phyloP scores from a whole-genome alignment of 2,888 invertebrate genomes.

The Platerodrilus igneus region DNA sequence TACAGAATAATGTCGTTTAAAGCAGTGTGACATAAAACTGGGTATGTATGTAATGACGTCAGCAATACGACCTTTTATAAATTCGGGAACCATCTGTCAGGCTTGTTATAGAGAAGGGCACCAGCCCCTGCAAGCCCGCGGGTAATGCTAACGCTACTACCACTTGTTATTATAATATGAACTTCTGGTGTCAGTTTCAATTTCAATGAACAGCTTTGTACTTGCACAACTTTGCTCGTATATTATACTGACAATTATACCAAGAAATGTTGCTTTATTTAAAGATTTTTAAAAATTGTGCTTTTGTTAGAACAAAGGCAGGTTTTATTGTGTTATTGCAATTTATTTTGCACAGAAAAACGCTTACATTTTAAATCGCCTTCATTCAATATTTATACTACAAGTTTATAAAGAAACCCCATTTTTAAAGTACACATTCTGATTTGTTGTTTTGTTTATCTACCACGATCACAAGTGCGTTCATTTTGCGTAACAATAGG shows the following conservation, averaged over 20 bases:
- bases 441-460: slow-evolving; percentile 33
- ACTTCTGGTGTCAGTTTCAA: slow-evolving; percentile 43
- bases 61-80: slow-evolving; percentile 44
- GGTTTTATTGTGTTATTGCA: background rate
- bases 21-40: slow-evolving; percentile 35
- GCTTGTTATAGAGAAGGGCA: slow-evolving; percentile 37
- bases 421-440: slow-evolving; percentile 19
- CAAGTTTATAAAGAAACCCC: background rate
- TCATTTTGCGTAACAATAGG: slow-evolving; percentile 28
- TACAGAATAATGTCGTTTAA: slow-evolving; percentile 29
- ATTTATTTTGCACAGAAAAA: background rate
- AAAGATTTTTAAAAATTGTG: too few species aligned
- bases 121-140: slow-evolving; percentile 35
- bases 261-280: too few species aligned
- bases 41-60: slow-evolving; percentile 40
- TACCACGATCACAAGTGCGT: slow-evolving; percentile 32
- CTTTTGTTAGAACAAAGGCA: too few species aligned
- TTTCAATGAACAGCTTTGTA: slow-evolving; percentile 34
- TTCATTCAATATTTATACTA: background rate
- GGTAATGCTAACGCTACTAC: slow-evolving; percentile 39
- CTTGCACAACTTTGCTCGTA: slow-evolving; percentile 23
- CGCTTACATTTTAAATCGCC: background rate
- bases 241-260: too few species aligned
- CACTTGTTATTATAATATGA: slow-evolving; percentile 35
- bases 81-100: slow-evolving; percentile 44